A percentile compares a stretch with the other conserved stretches of the same genome.
Conservation (phyloP, 1,140 invertebrate species). For the Eriosoma lanigerum region DNA sequence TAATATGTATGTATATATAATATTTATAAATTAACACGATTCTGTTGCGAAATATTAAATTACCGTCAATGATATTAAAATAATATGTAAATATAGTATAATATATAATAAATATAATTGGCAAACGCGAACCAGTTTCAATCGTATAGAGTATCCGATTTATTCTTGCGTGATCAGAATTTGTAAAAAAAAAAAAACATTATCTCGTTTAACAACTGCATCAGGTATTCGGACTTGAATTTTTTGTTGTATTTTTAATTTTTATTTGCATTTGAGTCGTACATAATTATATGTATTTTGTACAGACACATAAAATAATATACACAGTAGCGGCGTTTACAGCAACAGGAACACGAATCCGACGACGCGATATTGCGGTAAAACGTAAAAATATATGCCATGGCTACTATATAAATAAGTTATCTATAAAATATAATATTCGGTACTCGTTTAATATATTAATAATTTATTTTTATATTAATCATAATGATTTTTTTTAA, state of each 20-base stretch:
- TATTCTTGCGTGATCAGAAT: background rate
- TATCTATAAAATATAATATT: background rate
- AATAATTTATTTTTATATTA: background rate
- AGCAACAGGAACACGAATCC: background rate
- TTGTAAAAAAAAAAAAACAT: background rate
- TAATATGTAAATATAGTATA: background rate
- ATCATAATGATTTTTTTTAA: background rate
- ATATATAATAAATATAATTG: background rate
- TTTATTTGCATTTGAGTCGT: too few relatives aligned
- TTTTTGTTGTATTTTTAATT: background rate
- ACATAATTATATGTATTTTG: too few relatives aligned
- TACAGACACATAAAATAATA: too few relatives aligned
- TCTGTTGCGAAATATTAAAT: background rate
- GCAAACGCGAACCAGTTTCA: background rate
- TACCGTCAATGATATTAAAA: background rate
- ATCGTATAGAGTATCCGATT: slow-evolving; percentile 2
- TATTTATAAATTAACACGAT: background rate
- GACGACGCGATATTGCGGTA: background rate
- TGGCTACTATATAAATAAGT: background rate
- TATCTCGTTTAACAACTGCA: background rate
- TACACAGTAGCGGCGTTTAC: background rate
- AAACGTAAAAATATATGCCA: slow-evolving; percentile 17
- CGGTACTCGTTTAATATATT: background rate
- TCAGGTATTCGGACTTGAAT: background rate
- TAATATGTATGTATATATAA: background rate